Percentiles rank a stretch among this genome's conserved stretches.
phyloP scores from a whole-genome alignment of 2,888 invertebrate species.

The Stramonita haemastoma region DNA sequence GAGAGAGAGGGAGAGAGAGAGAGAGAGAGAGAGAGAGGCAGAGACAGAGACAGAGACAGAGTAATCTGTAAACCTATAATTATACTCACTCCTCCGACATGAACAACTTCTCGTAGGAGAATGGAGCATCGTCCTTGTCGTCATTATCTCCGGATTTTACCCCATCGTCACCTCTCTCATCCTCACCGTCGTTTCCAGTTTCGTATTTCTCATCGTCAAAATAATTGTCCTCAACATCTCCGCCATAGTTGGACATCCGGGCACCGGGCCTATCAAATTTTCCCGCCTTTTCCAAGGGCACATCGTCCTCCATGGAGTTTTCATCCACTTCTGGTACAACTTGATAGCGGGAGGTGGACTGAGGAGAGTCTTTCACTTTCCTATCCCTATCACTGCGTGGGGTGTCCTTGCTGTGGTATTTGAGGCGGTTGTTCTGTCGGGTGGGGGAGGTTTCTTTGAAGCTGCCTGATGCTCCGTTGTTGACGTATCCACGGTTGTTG shows the following conservation, averaged over 20 bases:
- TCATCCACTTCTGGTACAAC: neutral
- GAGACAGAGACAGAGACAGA: neutral
- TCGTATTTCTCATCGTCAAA: neutral
- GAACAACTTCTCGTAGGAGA: neutral
- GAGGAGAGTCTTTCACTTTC: neutral
- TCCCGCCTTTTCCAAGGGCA: neutral
- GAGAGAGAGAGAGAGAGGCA: neutral
- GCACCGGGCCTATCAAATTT: too few species aligned
- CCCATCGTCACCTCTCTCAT: neutral
- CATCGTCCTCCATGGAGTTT: neutral
- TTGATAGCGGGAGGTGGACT: neutral
- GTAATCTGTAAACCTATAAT: neutral
- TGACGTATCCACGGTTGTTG: neutral
- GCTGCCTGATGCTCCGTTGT: neutral
- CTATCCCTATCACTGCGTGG: neutral
- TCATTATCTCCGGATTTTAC: neutral
- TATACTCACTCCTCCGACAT: constrained; percentile 20
- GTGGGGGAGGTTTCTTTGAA: neutral
- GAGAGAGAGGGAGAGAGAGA: neutral
- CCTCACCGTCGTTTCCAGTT: neutral
- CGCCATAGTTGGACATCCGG: neutral
- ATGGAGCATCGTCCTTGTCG: neutral
- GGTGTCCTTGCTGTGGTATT: neutral
- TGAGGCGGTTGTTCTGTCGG: neutral
- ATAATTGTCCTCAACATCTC: neutral